Conservation (phyloP, 2,113 vertebrate species). For the Sardina pilchardus region DNA sequence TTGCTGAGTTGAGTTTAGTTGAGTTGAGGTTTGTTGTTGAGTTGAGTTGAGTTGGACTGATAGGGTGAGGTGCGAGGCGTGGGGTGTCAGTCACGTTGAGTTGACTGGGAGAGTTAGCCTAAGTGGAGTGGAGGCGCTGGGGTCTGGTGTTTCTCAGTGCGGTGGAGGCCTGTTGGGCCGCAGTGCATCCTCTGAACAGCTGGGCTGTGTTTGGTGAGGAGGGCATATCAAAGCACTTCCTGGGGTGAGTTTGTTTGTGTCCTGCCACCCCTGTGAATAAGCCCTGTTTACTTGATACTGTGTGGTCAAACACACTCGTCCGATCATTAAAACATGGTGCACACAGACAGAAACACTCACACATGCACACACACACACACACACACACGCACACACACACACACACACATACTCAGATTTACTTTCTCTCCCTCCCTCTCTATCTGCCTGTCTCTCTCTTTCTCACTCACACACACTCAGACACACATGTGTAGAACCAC, state of each 20-base stretch:
- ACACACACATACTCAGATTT: constrained; percentile 20
- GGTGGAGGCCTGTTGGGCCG: neutral
- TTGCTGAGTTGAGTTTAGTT: too few relatives aligned
- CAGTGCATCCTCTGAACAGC: neutral
- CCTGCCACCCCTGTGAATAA: constrained; percentile 28
- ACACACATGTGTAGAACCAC: constrained; percentile 29
- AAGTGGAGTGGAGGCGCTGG: neutral
- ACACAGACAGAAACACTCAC: constrained; percentile 33
- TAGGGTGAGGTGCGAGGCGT: neutral
- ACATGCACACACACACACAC: neutral
- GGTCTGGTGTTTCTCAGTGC: neutral
- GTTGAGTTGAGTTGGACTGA: too few relatives aligned
- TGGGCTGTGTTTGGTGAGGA: constrained; percentile 9
- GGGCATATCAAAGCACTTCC: constrained; percentile 23
- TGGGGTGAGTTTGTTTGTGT: constrained; percentile 36
- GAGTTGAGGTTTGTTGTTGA: too few relatives aligned
- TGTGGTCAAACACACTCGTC: neutral
- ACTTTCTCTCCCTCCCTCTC: constrained; percentile 7
- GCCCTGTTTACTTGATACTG: neutral
- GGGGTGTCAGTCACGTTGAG: neutral
- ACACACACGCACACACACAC: constrained; percentile 25
- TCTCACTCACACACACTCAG: constrained; percentile 53
- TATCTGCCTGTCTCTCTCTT: constrained; percentile 23
- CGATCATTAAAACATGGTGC: constrained; percentile 5
- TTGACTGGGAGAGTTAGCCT: neutral